Percentiles rank a stretch among this genome's conserved stretches.
Evolutionary conservation across 1,140 invertebrate species (phyloP).

Genomic region (Diachasma alloeum): DNA sequence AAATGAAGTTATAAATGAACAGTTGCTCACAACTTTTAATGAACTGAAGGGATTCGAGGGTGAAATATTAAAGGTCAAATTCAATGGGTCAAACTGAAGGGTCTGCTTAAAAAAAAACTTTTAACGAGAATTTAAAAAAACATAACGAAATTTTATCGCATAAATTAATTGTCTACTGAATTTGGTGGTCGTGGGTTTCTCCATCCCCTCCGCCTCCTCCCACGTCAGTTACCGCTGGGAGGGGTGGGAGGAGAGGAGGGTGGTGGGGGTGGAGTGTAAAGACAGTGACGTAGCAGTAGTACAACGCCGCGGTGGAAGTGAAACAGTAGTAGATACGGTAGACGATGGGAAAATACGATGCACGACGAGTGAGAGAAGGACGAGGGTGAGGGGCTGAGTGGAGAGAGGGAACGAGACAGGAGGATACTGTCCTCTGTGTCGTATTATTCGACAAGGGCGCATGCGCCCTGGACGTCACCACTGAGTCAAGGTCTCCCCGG

Average conservation of each 20-base stretch:
- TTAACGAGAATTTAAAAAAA: not conserved
- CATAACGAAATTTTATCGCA: not conserved
- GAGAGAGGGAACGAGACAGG: not conserved
- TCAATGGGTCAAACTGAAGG: no score
- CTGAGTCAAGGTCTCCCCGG: conserved; percentile 52
- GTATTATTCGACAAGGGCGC: conserved; percentile 37
- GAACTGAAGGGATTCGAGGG: no score
- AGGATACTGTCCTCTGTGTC: not conserved
- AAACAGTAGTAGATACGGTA: conserved; percentile 25
- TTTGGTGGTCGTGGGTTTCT: not conserved
- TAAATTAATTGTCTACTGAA: not conserved
- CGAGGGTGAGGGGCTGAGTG: not conserved
- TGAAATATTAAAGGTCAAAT: no score
- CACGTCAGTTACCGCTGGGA: not conserved
- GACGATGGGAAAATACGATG: conserved; percentile 17
- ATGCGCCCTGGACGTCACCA: conserved; percentile 34
- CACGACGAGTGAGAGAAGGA: not conserved
- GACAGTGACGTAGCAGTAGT: not conserved
- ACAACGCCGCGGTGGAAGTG: not conserved
- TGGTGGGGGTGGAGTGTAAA: not conserved
- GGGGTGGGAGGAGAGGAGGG: not conserved
- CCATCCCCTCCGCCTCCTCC: not conserved
- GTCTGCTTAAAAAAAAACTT: not conserved
- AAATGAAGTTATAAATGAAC: no score
- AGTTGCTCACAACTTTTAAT: no score